A percentile compares a stretch with the other conserved stretches of the same genome.
Evolutionary conservation across 2,113 vertebrate genomes (phyloP).

Genomic region (Okapia johnstoni): DNA sequence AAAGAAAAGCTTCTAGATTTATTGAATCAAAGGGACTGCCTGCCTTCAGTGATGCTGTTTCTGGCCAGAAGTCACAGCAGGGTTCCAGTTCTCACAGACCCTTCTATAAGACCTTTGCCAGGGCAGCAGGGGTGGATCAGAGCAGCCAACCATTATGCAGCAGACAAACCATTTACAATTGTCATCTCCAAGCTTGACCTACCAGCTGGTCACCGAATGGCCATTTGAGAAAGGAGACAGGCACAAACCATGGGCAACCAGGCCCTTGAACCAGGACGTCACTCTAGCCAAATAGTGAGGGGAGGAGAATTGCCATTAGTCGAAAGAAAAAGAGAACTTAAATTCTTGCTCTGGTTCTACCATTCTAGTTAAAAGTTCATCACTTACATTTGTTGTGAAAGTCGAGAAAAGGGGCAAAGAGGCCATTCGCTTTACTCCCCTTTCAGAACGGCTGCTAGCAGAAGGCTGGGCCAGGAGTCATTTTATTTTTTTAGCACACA

Average conservation of each 20-base stretch:
- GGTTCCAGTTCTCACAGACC: background rate
- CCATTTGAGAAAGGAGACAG: background rate
- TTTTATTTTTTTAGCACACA: background rate
- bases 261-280: background rate
- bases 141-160: background rate
- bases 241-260: background rate
- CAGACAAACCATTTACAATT: background rate
- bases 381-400: background rate
- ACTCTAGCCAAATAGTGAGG: background rate
- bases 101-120: background rate
- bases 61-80: background rate
- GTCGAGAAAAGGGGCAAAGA: background rate
- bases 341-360: background rate
- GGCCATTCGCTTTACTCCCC: background rate
- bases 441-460: background rate
- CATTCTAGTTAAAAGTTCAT: background rate
- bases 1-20: background rate
- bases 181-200: background rate
- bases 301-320: background rate
- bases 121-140: background rate
- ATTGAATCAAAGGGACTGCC: background rate
- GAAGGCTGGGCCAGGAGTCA: background rate
- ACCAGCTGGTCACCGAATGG: background rate
- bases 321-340: background rate
- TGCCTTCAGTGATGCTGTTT: no score